These are phyloP conservation scores for Pachyseris speciosa DNA, from an alignment of 64 coral and sea anemone genomes.

Conservation along the genomic window DNA sequence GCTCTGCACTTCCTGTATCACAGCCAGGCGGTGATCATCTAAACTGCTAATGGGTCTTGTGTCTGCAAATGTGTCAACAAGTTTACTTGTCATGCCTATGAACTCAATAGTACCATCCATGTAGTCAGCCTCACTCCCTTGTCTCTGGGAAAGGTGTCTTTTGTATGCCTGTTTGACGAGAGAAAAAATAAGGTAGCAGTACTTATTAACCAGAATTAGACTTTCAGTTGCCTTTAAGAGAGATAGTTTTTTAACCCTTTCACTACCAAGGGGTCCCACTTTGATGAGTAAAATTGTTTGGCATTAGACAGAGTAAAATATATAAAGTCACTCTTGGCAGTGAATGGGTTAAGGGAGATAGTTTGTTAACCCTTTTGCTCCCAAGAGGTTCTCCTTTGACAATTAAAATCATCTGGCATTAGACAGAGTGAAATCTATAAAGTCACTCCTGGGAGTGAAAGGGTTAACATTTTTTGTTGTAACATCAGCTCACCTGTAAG, in stretches of 20 bases:
- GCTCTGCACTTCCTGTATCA: background rate
- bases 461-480: background rate
- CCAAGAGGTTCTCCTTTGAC: no score
- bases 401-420: no score
- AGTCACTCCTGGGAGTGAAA: no score
- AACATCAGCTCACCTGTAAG: conserved; percentile 45
- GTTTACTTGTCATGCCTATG: conserved; percentile 5
- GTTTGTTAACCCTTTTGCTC: no score
- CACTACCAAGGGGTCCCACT: no score
- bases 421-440: no score
- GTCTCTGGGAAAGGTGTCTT: background rate
- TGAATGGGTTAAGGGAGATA: no score
- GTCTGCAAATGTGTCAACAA: background rate
- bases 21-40: conserved; percentile 5
- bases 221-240: background rate
- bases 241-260: no score
- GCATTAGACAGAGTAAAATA: no score
- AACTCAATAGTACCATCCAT: conserved; percentile 16
- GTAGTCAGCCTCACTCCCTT: background rate
- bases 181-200: background rate
- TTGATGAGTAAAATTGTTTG: no score
- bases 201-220: no score
- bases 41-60: background rate
- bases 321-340: no score
- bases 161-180: background rate